Conservation (phyloP, 1,140 invertebrate species). For the Drosophila rufa region DNA sequence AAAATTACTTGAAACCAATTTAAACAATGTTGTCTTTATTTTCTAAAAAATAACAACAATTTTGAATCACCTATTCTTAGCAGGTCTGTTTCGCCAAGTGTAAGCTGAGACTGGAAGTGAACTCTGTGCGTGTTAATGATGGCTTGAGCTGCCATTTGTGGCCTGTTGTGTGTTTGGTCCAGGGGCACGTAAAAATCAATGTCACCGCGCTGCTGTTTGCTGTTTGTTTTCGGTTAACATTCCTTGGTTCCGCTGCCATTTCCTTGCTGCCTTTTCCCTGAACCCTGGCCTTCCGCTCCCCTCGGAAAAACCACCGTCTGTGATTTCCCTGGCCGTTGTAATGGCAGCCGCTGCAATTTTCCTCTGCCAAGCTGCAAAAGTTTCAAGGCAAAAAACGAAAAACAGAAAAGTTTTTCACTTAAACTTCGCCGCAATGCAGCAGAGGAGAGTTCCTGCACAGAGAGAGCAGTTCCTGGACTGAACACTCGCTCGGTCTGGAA, state of each 20-base stretch:
- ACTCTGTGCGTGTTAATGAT: slow-evolving; percentile 77
- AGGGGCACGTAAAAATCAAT: slow-evolving; percentile 77
- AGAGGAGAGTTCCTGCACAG: slow-evolving; percentile 48
- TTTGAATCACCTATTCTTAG: no score
- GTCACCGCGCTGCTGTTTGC: slow-evolving; percentile 78
- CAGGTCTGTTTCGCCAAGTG: background rate
- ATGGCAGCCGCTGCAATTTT: slow-evolving; percentile 80
- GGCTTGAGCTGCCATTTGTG: slow-evolving; percentile 77
- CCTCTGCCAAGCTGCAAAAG: slow-evolving; percentile 69
- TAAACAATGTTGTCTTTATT: no score
- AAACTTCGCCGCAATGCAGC: slow-evolving; percentile 80
- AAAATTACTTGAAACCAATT: no score
- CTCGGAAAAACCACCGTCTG: slow-evolving; percentile 26
- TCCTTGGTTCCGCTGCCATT: slow-evolving; percentile 74
- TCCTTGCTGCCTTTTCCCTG: slow-evolving; percentile 2
- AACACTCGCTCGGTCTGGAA: slow-evolving; percentile 13
- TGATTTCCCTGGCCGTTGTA: slow-evolving; percentile 73
- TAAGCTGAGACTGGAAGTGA: slow-evolving; percentile 18
- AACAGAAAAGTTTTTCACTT: slow-evolving; percentile 81
- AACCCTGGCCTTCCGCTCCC: background rate
- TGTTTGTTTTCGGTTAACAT: slow-evolving; percentile 82
- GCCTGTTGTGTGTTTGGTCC: slow-evolving; percentile 55
- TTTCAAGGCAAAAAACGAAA: slow-evolving; percentile 69
- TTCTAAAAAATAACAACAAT: no score
- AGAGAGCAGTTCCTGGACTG: slow-evolving; percentile 40